Base-by-base conservation (phyloP, 1,140 invertebrate species). In the Cheumatopsyche charites region DNA sequence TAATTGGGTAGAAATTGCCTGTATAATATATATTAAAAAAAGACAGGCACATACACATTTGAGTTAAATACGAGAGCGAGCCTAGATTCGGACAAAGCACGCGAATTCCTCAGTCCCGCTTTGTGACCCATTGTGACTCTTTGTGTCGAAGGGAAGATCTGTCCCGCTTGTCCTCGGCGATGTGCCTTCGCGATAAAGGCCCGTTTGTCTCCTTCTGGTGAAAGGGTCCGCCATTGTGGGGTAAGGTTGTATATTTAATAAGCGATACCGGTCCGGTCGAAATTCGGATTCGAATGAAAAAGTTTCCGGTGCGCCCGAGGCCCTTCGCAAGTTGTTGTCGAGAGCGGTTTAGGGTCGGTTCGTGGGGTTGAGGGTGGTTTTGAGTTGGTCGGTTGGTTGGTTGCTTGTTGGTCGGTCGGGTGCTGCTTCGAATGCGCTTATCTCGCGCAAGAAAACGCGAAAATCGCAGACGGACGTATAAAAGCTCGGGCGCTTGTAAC, bases 391-490 rank as follows among this genome's bases (percentile, higher is more conserved):
- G 29, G 3, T 36, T 36, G 3, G 29, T 36, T 36, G 29, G 3
- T 3, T 9, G 29, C 29, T 36, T 9, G 29, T 36, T 36, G 45
- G 3, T 36, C 9, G 3, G 29, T 36, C 9, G 29, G 3, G 29
- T 9, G 29, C 29, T 36, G 29, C 9, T 36, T 25, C 9, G 29
- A 36, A 58, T 47, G 41, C 23, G 67, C 55, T 73, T 70, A 70
- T 73, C 72, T 58, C 72, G 43, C 65, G 41, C 62, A 70, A 70
- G 67, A 73, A 73, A 73, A 73, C 67, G 70, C 23, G 55, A 66
- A 65, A 42, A 42, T 66, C 36, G 25, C 9, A 36, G 29, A 36
- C 29, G 29, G 9, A 36, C 29, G 29, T 36, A 36, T 36, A 36
- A 36, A 36, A 36, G 29, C 29, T 36, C 29, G n/a, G n/a, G n/a